Base-by-base conservation (phyloP, 2,797 vertebrate species). In the Podargus strigoides region DNA sequence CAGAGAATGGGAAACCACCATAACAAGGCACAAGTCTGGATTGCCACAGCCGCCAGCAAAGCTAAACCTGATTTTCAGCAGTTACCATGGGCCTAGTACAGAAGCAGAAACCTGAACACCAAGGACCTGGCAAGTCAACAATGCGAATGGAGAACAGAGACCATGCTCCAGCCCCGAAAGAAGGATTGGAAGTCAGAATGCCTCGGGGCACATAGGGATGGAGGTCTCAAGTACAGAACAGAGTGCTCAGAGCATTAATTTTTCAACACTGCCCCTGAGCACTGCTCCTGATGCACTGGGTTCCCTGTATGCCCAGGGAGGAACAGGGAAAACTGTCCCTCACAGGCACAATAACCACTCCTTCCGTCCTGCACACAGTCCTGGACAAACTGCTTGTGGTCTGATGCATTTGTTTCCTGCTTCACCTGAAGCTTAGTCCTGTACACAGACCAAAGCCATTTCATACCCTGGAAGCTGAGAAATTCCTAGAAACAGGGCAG, bases 21-120 rank as follows among this genome's bases (percentile, higher is more conserved):
- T 9, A 83, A 88, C 23, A 84, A 83, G 59, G 36, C 60, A 73
- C 44, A 86, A 85, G 20, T 59, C 59, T 69, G 73, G 42, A 52
- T 73, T 66, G 46, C 46, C 72, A 87, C 21, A 89, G 68, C 70
- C 81, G 52, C 82, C 79, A 94, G 87, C 39, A 86, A 87, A 85
- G 67, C 44, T 77, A 62, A 84, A 88, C 82, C 60, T 64, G 28
- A 79, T 83, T 92, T 93, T 85, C 63, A 89, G 72, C 36, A 77
- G 66, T 39, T 78, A 53, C 52, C 30, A 37, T 0, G 1, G 60
- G 26, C 9, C 67, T 58, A 28, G 32, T 36, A 37, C 18, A 27
- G 72, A 69, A 93, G 67, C 58, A 90, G 66, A 86, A 67, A 67
- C 52, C 64, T 64, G 42, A 83, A 85, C 49, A 81, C 46, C 84